Percentiles rank a stretch among this genome's conserved stretches.
These are phyloP conservation scores for Sitta europaea DNA, from an alignment of 2,113 vertebrate species.

Conservation along the genomic window DNA sequence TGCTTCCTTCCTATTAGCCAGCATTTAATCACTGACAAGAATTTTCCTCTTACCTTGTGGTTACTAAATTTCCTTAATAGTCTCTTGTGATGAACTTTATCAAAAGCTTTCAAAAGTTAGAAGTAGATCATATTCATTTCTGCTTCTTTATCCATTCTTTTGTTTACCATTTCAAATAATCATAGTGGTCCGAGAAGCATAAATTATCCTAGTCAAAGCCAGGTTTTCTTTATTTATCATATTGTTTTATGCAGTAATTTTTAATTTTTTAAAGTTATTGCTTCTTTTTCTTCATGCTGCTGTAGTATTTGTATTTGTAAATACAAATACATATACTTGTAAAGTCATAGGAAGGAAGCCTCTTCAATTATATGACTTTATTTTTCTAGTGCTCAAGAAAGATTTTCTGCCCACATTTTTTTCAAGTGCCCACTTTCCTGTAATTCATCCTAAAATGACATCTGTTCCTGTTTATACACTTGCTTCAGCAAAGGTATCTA, in stretches of 20 bases:
- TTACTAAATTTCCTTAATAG: conserved; percentile 42
- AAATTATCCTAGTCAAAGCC: background rate
- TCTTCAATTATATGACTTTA: background rate
- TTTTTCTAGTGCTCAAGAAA: background rate
- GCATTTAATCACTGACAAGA: conserved; percentile 37
- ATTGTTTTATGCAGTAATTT: background rate
- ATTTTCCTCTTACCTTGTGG: conserved; percentile 19
- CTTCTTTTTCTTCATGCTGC: background rate
- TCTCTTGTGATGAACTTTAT: conserved; percentile 24
- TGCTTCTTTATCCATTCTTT: background rate
- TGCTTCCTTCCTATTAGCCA: background rate
- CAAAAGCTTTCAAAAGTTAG: conserved; percentile 30
- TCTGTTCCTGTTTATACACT: background rate
- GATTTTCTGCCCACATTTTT: background rate
- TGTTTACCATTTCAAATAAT: conserved; percentile 16
- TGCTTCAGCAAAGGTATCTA: background rate
- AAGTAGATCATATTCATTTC: background rate
- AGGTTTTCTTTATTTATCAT: background rate
- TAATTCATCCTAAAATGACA: background rate
- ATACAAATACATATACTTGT: background rate
- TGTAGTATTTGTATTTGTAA: too few relatives aligned
- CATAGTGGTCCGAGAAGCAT: background rate
- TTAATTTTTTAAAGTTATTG: background rate
- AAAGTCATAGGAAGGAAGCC: background rate
- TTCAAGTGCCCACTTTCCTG: background rate